Evolutionary conservation across 35 echinoderm and acorn worm species (phyloP).

Genomic region (Chiridota heheva): DNA sequence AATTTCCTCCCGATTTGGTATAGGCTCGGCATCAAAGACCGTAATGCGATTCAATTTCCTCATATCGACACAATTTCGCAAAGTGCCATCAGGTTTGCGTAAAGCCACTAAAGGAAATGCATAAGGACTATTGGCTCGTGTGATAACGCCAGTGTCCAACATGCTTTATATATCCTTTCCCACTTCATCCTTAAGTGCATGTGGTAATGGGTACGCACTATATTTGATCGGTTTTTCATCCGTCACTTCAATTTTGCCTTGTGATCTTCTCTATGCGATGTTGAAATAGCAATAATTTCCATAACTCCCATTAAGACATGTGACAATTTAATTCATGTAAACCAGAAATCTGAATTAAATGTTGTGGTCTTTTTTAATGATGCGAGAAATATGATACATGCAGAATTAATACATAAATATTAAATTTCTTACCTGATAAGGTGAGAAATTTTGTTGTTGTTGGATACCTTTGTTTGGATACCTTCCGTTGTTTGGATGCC

Average conservation of each 20-base stretch:
- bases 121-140: neutral
- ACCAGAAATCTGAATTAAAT: no score
- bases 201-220: slow-evolving; percentile 49
- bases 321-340: no score
- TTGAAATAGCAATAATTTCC: no score
- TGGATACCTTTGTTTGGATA: no score
- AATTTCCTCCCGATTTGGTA: slow-evolving; percentile 60
- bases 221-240: slow-evolving; percentile 31
- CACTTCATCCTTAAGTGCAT: slow-evolving; percentile 40
- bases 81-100: slow-evolving; percentile 16
- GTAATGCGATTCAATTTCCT: slow-evolving; percentile 34
- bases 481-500: no score
- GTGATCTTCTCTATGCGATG: no score
- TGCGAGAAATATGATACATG: no score
- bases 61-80: slow-evolving; percentile 31
- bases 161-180: slow-evolving; percentile 51
- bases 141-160: slow-evolving; percentile 43
- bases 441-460: no score
- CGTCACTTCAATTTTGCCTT: slow-evolving; percentile 16
- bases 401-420: no score
- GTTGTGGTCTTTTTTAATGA: no score
- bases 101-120: slow-evolving; percentile 46
- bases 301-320: no score
- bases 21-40: slow-evolving; percentile 60
- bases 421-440: no score